Conservation (phyloP, 35 echinoderm and acorn worm species). For the Ptychodera flava region DNA sequence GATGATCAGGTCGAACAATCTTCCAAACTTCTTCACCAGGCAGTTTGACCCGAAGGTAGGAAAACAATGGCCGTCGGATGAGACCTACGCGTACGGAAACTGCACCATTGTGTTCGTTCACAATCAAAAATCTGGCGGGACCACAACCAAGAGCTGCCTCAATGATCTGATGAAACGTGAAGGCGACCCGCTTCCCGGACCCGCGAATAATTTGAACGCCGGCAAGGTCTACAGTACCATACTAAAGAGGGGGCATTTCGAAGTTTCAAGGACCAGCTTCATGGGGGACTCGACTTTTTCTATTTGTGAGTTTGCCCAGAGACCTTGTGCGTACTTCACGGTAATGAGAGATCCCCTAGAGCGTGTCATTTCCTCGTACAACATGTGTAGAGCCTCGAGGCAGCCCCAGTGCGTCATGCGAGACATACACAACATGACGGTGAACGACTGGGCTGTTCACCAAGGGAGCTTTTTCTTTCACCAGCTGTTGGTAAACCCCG, state of each 20-base stretch:
- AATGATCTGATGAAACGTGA: too few relatives aligned
- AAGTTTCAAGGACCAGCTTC: too few relatives aligned
- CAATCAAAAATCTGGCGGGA: slow-evolving; percentile 52
- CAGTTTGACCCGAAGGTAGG: too few relatives aligned
- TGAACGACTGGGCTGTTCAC: slow-evolving; percentile 29
- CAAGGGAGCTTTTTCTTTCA: slow-evolving; percentile 31
- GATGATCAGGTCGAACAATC: too few relatives aligned
- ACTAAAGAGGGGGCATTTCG: too few relatives aligned
- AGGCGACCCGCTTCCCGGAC: too few relatives aligned
- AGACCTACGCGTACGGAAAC: too few relatives aligned
- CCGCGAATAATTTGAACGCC: too few relatives aligned
- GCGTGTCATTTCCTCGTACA: slow-evolving; percentile 21
- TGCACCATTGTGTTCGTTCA: slow-evolving; percentile 50
- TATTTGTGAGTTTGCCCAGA: slow-evolving; percentile 41
- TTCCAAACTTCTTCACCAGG: too few relatives aligned
- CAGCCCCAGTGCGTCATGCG: slow-evolving; percentile 18
- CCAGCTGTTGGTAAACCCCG: slow-evolving; percentile 12
- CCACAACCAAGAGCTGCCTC: slow-evolving; percentile 51
- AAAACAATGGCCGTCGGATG: too few relatives aligned
- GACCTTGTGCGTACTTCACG: slow-evolving; percentile 43
- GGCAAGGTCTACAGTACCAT: too few relatives aligned
- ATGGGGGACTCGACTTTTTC: slow-evolving; percentile 88
- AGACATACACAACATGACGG: neutral
- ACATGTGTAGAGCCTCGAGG: slow-evolving; percentile 16
- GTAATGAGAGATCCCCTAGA: slow-evolving; percentile 28